phyloP scores from a whole-genome alignment of 2,797 vertebrate species.

The Anas flavirostris region DNA sequence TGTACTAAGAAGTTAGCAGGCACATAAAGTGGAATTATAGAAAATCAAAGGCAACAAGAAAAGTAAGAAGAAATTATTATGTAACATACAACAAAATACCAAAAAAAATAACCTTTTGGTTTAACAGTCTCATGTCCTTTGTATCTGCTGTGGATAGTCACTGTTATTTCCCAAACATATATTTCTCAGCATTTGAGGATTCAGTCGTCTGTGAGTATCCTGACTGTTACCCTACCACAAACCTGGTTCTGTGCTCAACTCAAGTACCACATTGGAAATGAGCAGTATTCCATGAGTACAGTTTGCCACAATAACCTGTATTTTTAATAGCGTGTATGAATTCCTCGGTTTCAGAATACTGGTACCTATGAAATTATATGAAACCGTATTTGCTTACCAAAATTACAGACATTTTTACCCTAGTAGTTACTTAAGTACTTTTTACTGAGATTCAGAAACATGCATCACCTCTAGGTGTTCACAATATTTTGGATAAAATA shows the following conservation, averaged over 20 bases:
- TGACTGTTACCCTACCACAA: neutral
- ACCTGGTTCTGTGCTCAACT: neutral
- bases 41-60: neutral
- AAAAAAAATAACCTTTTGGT: neutral
- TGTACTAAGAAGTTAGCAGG: neutral
- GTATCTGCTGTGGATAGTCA: neutral
- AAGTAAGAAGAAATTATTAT: neutral
- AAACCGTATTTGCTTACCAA: neutral
- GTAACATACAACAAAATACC: too few relatives aligned
- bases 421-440: neutral
- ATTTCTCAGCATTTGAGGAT: neutral
- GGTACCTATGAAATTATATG: neutral
- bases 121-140: neutral
- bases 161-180: neutral
- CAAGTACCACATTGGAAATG: neutral
- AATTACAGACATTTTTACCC: neutral
- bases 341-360: neutral
- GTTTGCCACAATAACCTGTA: neutral
- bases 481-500: neutral
- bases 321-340: neutral
- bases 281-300: neutral
- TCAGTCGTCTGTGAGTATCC: neutral
- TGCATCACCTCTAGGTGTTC: neutral
- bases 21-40: neutral
- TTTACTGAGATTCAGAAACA: neutral